Evolutionary conservation across 2,888 invertebrate genomes (phyloP).

Genomic region (Julus scanicus): DNA sequence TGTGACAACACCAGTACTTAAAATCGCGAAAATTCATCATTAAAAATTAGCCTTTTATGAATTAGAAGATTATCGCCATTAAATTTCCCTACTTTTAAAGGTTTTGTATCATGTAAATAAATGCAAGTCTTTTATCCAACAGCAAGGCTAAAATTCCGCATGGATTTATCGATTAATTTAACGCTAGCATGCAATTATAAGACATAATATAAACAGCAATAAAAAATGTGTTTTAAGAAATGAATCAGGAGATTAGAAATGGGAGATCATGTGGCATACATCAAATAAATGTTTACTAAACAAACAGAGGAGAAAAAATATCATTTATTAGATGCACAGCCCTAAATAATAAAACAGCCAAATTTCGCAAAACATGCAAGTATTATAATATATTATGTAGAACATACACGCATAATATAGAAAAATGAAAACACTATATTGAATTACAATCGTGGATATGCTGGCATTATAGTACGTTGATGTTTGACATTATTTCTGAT

Average conservation of each 20-base stretch:
- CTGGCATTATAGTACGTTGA: too few species aligned
- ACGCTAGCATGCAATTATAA: background rate
- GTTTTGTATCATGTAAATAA: background rate
- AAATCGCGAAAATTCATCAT: background rate
- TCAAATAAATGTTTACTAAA: background rate
- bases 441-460: too few species aligned
- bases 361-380: too few species aligned
- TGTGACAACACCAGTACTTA: too few species aligned
- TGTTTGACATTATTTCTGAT: too few species aligned
- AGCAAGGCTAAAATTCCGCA: background rate
- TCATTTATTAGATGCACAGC: too few species aligned
- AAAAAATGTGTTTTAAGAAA: conserved; percentile 38
- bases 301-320: background rate
- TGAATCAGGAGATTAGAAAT: conserved; percentile 8
- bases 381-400: too few species aligned
- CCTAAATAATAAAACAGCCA: too few species aligned
- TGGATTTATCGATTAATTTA: background rate
- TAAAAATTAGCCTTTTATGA: conserved; percentile 28
- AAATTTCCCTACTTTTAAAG: background rate
- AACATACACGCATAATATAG: too few species aligned
- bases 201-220: background rate
- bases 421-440: too few species aligned
- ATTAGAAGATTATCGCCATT: background rate
- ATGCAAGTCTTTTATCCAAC: background rate
- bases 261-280: background rate